A percentile compares a stretch with the other conserved stretches of the same genome.
Evolutionary conservation across 2,888 invertebrate genomes (phyloP).

Genomic region (Smittia aterrima): DNA sequence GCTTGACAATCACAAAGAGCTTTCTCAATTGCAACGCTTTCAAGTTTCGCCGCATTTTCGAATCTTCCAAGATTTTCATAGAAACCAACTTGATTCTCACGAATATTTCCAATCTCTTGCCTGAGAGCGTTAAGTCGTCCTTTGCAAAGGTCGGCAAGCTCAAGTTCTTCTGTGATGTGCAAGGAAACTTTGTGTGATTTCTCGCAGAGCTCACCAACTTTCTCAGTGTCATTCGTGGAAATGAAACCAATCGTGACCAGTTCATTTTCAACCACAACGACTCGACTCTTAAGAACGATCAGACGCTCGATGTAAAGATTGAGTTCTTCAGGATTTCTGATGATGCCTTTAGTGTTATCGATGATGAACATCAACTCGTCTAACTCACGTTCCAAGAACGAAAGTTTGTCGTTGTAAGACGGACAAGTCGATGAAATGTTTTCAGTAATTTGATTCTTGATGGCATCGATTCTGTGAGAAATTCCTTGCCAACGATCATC

Average conservation of each 20-base stretch:
- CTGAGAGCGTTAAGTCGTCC: slow-evolving; percentile 72
- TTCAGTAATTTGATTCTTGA: slow-evolving; percentile 67
- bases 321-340: slow-evolving; percentile 80
- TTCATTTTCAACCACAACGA: slow-evolving; percentile 78
- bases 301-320: slow-evolving; percentile 77
- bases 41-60: slow-evolving; percentile 68
- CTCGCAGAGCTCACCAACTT: slow-evolving; percentile 68
- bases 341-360: slow-evolving; percentile 71
- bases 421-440: slow-evolving; percentile 72
- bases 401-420: slow-evolving; percentile 71
- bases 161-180: slow-evolving; percentile 73
- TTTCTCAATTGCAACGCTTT: slow-evolving; percentile 74
- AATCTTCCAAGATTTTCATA: slow-evolving; percentile 68
- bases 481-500: slow-evolving; percentile 74
- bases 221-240: slow-evolving; percentile 69
- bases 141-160: slow-evolving; percentile 69
- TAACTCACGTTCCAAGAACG: slow-evolving; percentile 72
- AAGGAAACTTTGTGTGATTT: slow-evolving; percentile 70
- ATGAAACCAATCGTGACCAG: slow-evolving; percentile 71
- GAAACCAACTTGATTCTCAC: slow-evolving; percentile 66
- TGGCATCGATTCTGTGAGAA: slow-evolving; percentile 62
- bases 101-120: slow-evolving; percentile 66
- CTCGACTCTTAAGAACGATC: slow-evolving; percentile 71
- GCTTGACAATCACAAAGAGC: slow-evolving; percentile 71
- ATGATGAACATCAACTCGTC: slow-evolving; percentile 69